phyloP scores from a whole-genome alignment of 2,797 vertebrate genomes.

The Notoglanidium macrostoma region DNA sequence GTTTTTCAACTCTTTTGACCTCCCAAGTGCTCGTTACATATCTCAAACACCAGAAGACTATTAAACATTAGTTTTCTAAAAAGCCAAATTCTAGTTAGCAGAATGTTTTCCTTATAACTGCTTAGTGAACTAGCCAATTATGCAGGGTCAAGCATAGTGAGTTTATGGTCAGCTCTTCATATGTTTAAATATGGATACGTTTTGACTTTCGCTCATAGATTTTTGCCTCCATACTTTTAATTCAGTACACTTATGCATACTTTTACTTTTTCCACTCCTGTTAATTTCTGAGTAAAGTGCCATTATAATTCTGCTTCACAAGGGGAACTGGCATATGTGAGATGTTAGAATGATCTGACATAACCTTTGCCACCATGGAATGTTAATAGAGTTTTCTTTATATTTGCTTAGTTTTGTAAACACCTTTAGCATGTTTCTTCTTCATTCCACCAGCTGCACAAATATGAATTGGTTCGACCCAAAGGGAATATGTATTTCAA shows the following conservation, averaged over 20 bases:
- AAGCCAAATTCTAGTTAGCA: background rate
- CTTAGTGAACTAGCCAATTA: background rate
- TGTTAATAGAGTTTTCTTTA: slow-evolving; percentile 74
- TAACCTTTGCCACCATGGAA: slow-evolving; percentile 65
- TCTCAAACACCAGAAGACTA: background rate
- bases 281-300: background rate
- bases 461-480: slow-evolving; percentile 73
- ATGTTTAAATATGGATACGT: background rate
- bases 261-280: background rate
- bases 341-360: slow-evolving; percentile 63
- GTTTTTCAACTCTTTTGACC: background rate
- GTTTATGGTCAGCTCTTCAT: background rate
- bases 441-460: slow-evolving; percentile 72
- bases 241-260: background rate
- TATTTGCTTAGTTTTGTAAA: slow-evolving; percentile 74
- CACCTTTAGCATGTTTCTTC: slow-evolving; percentile 63
- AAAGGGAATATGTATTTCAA: slow-evolving; percentile 75
- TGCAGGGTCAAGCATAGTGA: background rate
- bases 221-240: background rate
- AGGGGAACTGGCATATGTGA: background rate
- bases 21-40: background rate
- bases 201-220: background rate
- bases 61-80: background rate
- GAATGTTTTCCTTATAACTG: slow-evolving; percentile 6
- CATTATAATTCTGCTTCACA: background rate